These are phyloP conservation scores for Cheilosia vernalis DNA, from an alignment of 2,888 invertebrate genomes.

Conservation along the genomic window DNA sequence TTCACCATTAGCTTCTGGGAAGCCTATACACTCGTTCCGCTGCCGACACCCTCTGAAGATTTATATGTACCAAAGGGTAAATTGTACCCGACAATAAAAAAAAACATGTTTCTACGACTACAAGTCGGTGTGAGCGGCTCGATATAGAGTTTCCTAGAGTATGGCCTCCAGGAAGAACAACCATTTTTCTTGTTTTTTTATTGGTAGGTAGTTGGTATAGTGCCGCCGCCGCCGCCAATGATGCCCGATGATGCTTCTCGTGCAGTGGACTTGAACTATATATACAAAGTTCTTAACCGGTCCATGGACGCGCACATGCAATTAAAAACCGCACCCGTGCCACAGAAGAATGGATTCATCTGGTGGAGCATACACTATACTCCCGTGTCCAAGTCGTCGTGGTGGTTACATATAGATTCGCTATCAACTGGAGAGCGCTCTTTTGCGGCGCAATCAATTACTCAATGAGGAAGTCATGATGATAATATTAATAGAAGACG, in stretches of 20 bases:
- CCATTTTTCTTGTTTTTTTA: slow-evolving; percentile 28
- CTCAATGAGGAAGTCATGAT: slow-evolving; percentile 77
- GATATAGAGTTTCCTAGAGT: slow-evolving; percentile 63
- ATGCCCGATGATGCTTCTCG: slow-evolving; percentile 38
- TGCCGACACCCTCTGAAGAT: slow-evolving; percentile 6
- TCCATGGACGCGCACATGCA: slow-evolving; percentile 67
- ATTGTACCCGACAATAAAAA: slow-evolving; percentile 57
- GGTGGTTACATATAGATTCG: slow-evolving; percentile 59
- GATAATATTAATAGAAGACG: slow-evolving; percentile 76
- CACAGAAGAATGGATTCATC: slow-evolving; percentile 58
- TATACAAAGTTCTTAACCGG: slow-evolving; percentile 70
- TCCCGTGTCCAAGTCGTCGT: slow-evolving; percentile 19
- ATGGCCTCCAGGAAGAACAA: slow-evolving; percentile 67
- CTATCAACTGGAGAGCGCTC: slow-evolving; percentile 58
- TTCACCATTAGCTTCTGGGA: slow-evolving; percentile 68
- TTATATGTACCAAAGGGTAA: slow-evolving; percentile 46
- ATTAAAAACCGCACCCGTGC: slow-evolving; percentile 74
- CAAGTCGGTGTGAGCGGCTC: slow-evolving; percentile 38
- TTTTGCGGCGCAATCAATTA: slow-evolving; percentile 77
- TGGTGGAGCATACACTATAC: background rate
- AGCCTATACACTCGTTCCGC: slow-evolving; percentile 2
- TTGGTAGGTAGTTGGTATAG: background rate
- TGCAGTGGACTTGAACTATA: slow-evolving; percentile 71
- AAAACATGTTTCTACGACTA: slow-evolving; percentile 67
- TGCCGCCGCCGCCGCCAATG: slow-evolving; percentile 34